These are phyloP conservation scores for Amphibalanus amphitrite DNA, from an alignment of 1,140 invertebrate genomes.

Conservation along the genomic window DNA sequence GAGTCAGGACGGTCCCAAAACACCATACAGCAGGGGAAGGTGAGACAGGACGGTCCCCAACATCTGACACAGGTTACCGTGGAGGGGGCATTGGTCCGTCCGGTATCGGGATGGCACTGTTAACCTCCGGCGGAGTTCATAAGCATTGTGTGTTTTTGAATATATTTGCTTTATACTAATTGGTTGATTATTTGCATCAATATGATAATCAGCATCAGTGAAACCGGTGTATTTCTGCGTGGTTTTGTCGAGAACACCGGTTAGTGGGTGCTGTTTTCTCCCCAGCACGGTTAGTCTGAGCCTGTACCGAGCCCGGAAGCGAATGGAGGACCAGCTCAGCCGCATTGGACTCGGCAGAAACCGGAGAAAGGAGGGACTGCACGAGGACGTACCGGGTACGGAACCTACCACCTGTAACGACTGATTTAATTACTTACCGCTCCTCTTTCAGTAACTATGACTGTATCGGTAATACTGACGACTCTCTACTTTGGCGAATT, in stretches of 20 bases:
- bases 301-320: conserved; percentile 55
- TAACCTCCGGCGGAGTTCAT: not conserved
- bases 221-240: not conserved
- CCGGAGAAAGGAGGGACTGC: conserved; percentile 62
- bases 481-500: not conserved
- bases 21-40: not conserved
- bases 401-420: no score
- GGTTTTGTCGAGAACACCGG: no score
- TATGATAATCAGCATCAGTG: no score
- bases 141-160: no score
- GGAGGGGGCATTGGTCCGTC: not conserved
- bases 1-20: no score
- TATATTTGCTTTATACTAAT: not conserved
- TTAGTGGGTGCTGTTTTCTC: no score
- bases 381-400: conserved; percentile 61
- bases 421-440: no score
- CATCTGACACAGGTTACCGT: not conserved
- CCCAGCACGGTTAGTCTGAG: conserved; percentile 37
- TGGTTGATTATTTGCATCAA: no score
- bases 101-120: not conserved
- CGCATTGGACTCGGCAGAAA: conserved; percentile 40
- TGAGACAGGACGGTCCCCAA: not conserved
- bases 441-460: no score
- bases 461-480: not conserved
- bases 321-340: conserved; percentile 61